A percentile compares a stretch with the other conserved stretches of the same genome.
phyloP scores from a whole-genome alignment of 2,888 invertebrate species.

The Leucozona laternaria region DNA sequence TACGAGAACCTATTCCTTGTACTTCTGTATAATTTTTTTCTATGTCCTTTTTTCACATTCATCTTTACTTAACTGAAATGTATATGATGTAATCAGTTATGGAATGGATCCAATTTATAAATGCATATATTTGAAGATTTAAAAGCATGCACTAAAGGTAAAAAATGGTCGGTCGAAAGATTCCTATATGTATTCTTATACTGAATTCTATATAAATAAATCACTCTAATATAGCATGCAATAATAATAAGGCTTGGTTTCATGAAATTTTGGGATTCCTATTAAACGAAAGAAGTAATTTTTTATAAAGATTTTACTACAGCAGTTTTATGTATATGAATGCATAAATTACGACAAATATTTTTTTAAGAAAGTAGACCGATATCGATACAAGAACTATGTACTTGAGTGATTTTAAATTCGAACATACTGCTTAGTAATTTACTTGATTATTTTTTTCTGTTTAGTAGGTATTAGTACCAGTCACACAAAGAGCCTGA shows the following conservation, averaged over 20 bases:
- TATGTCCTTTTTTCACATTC: conserved; percentile 46
- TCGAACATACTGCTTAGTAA: too few species aligned
- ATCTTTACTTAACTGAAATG: conserved; percentile 69
- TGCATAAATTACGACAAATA: too few species aligned
- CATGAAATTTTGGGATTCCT: neutral
- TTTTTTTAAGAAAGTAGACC: too few species aligned
- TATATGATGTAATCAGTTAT: conserved; percentile 70
- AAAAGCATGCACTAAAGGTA: conserved; percentile 22
- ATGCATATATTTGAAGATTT: conserved; percentile 13
- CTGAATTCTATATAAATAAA: neutral
- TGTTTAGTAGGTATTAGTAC: too few species aligned
- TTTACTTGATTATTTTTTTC: neutral
- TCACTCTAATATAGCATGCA: neutral
- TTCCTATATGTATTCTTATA: neutral
- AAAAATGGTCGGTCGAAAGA: neutral
- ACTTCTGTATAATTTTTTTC: conserved; percentile 23
- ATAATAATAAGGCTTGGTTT: neutral
- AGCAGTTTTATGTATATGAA: neutral
- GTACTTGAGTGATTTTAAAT: too few species aligned
- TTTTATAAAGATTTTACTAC: neutral
- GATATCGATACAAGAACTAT: too few species aligned
- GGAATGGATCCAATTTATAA: conserved; percentile 57
- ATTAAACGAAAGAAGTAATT: neutral
- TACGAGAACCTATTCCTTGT: conserved; percentile 38
- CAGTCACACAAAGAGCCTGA: too few species aligned